Percentiles rank a stretch among this genome's conserved stretches.
phyloP scores from a whole-genome alignment of 2,113 vertebrate species.

The Anser brachyrhynchus region DNA sequence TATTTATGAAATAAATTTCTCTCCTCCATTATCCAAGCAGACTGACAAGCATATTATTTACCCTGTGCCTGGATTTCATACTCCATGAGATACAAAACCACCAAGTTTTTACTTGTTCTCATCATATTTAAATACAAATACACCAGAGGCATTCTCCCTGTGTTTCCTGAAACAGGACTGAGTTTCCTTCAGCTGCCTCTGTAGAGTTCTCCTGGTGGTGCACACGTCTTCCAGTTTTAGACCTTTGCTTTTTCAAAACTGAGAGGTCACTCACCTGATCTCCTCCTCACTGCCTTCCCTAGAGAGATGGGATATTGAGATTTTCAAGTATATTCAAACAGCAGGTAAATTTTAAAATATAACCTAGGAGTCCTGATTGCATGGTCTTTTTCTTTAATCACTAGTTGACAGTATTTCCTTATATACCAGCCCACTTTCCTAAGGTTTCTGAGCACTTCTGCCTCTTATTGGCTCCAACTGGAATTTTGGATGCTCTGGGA shows the following conservation, averaged over 20 bases:
- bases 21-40: not conserved
- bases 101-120: not conserved
- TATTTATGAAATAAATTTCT: not conserved
- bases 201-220: not conserved
- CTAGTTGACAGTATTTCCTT: constrained; percentile 22
- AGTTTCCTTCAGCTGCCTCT: not conserved
- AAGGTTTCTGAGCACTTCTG: not conserved
- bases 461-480: not conserved
- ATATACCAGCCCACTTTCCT: not conserved
- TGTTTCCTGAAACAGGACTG: not conserved
- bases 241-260: not conserved
- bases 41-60: not conserved
- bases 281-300: not conserved
- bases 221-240: not conserved
- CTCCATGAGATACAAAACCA: not conserved
- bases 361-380: not conserved
- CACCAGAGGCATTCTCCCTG: not conserved
- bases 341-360: not conserved
- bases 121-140: not conserved
- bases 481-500: not conserved
- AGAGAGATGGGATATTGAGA: not conserved
- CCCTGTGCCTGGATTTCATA: not conserved
- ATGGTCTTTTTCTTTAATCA: not conserved
- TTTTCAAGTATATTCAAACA: not conserved
- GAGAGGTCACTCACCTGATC: not conserved